Conservation (phyloP, 2,888 invertebrate species). For the Abrostola tripartita region DNA sequence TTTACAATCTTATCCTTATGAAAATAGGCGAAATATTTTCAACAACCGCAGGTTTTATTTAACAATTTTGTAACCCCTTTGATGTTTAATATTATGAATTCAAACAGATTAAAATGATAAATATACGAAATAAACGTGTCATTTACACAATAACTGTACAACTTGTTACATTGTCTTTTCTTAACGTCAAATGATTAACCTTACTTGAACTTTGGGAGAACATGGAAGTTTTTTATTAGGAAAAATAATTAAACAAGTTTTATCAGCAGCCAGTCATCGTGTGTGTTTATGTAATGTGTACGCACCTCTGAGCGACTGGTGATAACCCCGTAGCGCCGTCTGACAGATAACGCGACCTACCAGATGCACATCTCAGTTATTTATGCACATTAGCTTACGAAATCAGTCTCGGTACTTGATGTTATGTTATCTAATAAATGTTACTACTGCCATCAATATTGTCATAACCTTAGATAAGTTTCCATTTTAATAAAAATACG, state of each 20-base stretch:
- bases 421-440: constrained; percentile 46
- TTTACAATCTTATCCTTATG: not conserved
- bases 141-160: not conserved
- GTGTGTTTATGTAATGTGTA: constrained; percentile 46
- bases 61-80: too few relatives aligned
- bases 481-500: constrained; percentile 33
- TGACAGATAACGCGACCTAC: constrained; percentile 52
- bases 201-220: constrained; percentile 35
- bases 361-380: constrained; percentile 48
- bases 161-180: not conserved
- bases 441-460: constrained; percentile 50
- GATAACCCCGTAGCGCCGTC: constrained; percentile 58
- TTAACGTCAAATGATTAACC: constrained; percentile 11
- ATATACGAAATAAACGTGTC: too few relatives aligned
- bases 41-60: too few relatives aligned
- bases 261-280: constrained; percentile 42
- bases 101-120: too few relatives aligned
- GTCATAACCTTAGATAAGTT: constrained; percentile 33
- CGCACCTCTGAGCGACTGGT: constrained; percentile 36
- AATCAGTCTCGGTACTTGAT: constrained; percentile 41
- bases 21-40: too few relatives aligned
- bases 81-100: too few relatives aligned
- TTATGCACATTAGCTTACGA: constrained; percentile 38
- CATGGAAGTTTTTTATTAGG: constrained; percentile 27
- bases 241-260: constrained; percentile 37